Base-by-base conservation (phyloP, 2,888 invertebrate genomes). In the Drosophila antonietae region DNA sequence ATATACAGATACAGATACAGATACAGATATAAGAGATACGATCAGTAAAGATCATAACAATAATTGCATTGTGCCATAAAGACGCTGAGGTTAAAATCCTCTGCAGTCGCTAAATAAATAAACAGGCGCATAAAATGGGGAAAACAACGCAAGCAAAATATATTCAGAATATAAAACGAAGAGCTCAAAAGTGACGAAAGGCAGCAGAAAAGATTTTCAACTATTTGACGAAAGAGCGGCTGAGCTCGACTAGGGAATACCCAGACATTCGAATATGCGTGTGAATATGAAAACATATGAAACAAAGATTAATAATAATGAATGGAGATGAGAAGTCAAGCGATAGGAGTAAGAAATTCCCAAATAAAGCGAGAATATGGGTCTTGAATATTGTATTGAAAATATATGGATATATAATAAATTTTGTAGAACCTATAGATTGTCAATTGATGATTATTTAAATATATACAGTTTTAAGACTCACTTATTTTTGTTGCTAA, bases 21-120 rank as follows among this genome's bases (percentile, higher is more conserved):
- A 41, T 15, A n/a, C n/a, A 41, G 9, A 43, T 18, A 18, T 43
- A 33, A 20, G 18, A 41, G 43, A 31, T 20, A 43, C 7, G 43
- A 67, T 55, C 62, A 49, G 6, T 28, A 43, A 62, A 62, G 37
- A 66, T 67, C 46, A 12, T 41, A 37, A 18, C 28, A 46, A 57
- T 41, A 28, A 6, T 28, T 28, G 28, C 28, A 6, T 28, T 28
- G 6, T 28, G 28, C 28, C 28, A 28, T 28, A 6, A 70, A 70
- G 20, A 53, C 64, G 28, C 68, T 10, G 68, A 78, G 77, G 80
- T 80, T 78, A 78, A 80, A 68, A 80, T 70, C 72, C 80, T 78
- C 71, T 66, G 53, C 68, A 71, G 67, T 63, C 74, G 60, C 77
- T 61, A 74, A 64, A 62, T 70, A 80, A 75, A 80, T 70, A 80